A percentile compares a stretch with the other conserved stretches of the same genome.
These are phyloP conservation scores for Pardosa pseudoannulata DNA, from an alignment of 2,888 invertebrate species.

Conservation along the genomic window DNA sequence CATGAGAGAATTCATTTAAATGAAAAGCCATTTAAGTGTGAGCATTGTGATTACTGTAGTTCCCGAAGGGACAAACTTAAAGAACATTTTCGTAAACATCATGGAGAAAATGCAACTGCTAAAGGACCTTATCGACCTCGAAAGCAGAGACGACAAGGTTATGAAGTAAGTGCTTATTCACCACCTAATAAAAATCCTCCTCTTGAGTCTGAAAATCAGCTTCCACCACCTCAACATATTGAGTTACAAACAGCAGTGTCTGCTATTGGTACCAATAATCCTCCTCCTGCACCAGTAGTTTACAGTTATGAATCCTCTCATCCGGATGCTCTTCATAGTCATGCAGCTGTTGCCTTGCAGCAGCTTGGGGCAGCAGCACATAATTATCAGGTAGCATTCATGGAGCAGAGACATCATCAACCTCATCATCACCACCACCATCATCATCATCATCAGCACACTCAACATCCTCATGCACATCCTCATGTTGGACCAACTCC, in stretches of 20 bases:
- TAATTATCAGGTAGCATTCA: slow-evolving; percentile 71
- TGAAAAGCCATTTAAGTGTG: slow-evolving; percentile 82
- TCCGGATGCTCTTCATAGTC: slow-evolving; percentile 64
- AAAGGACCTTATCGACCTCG: slow-evolving; percentile 74
- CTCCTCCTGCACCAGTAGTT: slow-evolving; percentile 40
- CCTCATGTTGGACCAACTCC: slow-evolving; percentile 70
- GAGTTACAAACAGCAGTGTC: slow-evolving; percentile 63
- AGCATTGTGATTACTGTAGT: slow-evolving; percentile 83
- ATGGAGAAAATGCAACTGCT: slow-evolving; percentile 76
- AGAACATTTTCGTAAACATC: slow-evolving; percentile 80
- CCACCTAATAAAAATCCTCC: slow-evolving; percentile 51
- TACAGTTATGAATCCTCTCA: slow-evolving; percentile 68
- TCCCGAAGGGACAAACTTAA: slow-evolving; percentile 83
- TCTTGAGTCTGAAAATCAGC: slow-evolving; percentile 41
- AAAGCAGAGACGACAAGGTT: slow-evolving; percentile 73
- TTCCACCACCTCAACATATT: slow-evolving; percentile 49
- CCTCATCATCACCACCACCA: slow-evolving; percentile 60
- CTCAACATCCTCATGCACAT: slow-evolving; percentile 55
- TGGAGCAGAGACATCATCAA: slow-evolving; percentile 70
- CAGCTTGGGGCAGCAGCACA: slow-evolving; percentile 68
- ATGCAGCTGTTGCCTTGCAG: slow-evolving; percentile 66
- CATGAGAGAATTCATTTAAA: slow-evolving; percentile 83
- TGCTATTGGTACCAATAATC: slow-evolving; percentile 53
- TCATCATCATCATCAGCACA: slow-evolving; percentile 45
- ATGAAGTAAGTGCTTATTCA: slow-evolving; percentile 60